Percentiles rank a stretch among this genome's conserved stretches.
Evolutionary conservation across 2,888 invertebrate species (phyloP).

Genomic region (Patella pellucida): DNA sequence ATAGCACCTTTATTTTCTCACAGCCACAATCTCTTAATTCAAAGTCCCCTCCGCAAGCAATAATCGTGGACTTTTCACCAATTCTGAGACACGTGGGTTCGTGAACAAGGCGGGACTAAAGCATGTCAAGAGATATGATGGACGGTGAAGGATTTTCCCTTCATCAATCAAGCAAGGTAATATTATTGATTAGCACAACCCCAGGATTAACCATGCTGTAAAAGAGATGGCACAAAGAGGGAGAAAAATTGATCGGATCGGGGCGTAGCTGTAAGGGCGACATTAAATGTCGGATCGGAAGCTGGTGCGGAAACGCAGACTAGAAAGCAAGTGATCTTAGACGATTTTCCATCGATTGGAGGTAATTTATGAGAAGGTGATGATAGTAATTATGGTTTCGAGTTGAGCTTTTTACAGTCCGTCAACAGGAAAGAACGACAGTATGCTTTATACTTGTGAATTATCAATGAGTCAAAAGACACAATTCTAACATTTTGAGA

Average conservation of each 20-base stretch:
- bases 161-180: slow-evolving; percentile 2
- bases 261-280: slow-evolving; percentile 6
- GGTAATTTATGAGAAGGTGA: slow-evolving; percentile 5
- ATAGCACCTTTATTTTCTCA: background rate
- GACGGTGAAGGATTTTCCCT: background rate
- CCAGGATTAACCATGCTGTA: background rate
- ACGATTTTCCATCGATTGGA: slow-evolving; percentile 5
- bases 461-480: no score
- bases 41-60: background rate
- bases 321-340: slow-evolving; percentile 10
- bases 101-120: background rate
- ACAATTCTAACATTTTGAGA: no score
- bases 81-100: background rate
- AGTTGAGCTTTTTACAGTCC: background rate
- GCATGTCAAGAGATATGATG: slow-evolving; percentile 1
- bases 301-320: slow-evolving; percentile 2
- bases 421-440: slow-evolving; percentile 1
- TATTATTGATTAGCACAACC: background rate
- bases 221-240: background rate
- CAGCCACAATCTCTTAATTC: background rate
- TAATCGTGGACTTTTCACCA: slow-evolving; percentile 7
- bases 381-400: slow-evolving; percentile 5
- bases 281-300: slow-evolving; percentile 6
- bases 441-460: no score
- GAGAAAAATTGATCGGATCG: slow-evolving; percentile 5